Evolutionary conservation across 2,113 vertebrate species (phyloP).

Genomic region (Opisthocomus hoazin): DNA sequence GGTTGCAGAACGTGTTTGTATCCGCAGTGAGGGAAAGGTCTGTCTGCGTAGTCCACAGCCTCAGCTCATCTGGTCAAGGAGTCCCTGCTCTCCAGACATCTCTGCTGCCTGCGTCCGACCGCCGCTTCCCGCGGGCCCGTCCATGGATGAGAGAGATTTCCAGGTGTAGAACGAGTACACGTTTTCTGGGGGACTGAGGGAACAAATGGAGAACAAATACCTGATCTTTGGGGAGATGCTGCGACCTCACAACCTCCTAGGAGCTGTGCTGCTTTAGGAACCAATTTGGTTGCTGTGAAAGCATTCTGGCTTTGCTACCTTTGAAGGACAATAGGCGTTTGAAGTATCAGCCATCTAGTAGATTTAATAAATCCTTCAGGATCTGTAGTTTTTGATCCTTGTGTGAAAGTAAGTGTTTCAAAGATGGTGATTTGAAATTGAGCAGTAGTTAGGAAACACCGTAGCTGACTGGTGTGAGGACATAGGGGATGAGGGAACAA

Average conservation of each 20-base stretch:
- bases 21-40: neutral
- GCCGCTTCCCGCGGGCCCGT: neutral
- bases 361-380: neutral
- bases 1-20: neutral
- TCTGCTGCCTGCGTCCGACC: neutral
- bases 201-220: neutral
- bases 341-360: neutral
- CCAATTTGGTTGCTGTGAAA: neutral
- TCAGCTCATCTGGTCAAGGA: neutral
- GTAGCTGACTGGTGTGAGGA: neutral
- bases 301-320: neutral
- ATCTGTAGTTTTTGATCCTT: neutral
- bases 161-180: neutral
- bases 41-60: accelerated
- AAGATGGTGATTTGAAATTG: neutral
- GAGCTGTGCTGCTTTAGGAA: neutral
- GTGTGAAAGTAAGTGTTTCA: neutral
- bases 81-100: neutral
- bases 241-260: neutral
- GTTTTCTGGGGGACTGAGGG: neutral
- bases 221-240: neutral
- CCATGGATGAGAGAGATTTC: neutral
- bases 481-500: neutral
- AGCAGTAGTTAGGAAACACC: neutral
- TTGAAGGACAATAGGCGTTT: neutral